Conservation (phyloP, 2,888 invertebrate genomes). For the Plebejus anna region DNA sequence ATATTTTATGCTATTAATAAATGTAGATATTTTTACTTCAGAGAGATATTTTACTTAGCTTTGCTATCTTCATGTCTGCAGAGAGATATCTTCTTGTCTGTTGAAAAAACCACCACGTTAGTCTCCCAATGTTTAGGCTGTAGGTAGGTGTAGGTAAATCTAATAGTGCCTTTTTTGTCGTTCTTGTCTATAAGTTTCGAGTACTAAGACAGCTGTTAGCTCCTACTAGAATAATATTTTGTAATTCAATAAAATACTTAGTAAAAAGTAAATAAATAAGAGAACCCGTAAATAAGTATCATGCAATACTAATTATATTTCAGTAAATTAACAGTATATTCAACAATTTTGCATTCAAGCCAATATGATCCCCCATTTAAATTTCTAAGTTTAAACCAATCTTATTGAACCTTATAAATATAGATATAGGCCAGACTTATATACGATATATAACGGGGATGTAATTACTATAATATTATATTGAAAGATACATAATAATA, state of each 20-base stretch:
- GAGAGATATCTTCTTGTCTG: not conserved
- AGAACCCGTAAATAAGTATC: not conserved
- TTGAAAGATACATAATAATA: constrained; percentile 8
- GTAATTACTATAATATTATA: not conserved
- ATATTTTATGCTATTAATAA: too few relatives aligned
- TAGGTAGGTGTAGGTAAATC: not conserved
- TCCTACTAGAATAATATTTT: not conserved
- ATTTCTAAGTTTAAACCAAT: not conserved
- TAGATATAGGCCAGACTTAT: constrained; percentile 8
- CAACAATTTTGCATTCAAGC: constrained; percentile 1
- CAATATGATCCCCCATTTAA: not conserved
- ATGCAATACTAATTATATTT: constrained; percentile 5
- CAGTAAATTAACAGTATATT: not conserved
- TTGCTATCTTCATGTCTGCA: not conserved
- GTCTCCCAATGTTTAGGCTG: not conserved
- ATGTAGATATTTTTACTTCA: not conserved
- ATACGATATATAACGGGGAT: not conserved
- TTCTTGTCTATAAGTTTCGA: not conserved
- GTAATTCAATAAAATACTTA: not conserved
- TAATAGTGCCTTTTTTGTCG: not conserved
- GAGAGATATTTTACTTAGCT: not conserved
- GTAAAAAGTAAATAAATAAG: not conserved
- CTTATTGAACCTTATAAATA: not conserved
- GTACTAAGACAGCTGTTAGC: not conserved
- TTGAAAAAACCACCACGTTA: not conserved